Conservation (phyloP, 2,888 invertebrate species). For the Octodonta nipae region DNA sequence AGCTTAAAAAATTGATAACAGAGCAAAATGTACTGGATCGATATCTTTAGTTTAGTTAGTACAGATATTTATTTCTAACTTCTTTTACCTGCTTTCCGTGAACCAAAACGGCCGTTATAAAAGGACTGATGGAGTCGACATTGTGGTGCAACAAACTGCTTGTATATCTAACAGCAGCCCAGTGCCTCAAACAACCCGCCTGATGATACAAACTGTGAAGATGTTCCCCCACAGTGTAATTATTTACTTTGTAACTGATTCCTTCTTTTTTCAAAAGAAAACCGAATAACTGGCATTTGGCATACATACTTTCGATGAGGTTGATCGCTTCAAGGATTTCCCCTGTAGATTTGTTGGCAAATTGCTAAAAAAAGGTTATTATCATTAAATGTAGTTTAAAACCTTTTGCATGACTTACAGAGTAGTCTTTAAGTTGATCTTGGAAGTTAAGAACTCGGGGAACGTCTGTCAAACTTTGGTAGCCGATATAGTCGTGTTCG, state of each 20-base stretch:
- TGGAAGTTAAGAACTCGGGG: slow-evolving; percentile 65
- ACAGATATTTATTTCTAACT: too few species aligned
- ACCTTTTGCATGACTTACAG: slow-evolving; percentile 25
- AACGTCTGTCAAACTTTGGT: slow-evolving; percentile 90
- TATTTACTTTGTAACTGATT: slow-evolving; percentile 55
- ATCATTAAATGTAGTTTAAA: too few species aligned
- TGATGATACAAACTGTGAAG: slow-evolving; percentile 62
- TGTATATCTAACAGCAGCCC: slow-evolving; percentile 90
- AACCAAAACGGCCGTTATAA: slow-evolving; percentile 92
- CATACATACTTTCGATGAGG: slow-evolving; percentile 57
- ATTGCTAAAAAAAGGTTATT: slow-evolving; percentile 39
- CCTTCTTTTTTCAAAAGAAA: slow-evolving; percentile 72
- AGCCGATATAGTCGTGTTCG: slow-evolving; percentile 83
- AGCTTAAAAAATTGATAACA: too few species aligned
- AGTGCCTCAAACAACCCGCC: slow-evolving; percentile 75
- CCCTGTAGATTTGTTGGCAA: slow-evolving; percentile 49
- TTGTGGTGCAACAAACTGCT: slow-evolving; percentile 86
- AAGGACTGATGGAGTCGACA: slow-evolving; percentile 95
- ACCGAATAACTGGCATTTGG: slow-evolving; percentile 72
- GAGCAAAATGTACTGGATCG: too few species aligned
- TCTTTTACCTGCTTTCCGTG: slow-evolving; percentile 93
- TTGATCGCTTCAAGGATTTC: slow-evolving; percentile 64
- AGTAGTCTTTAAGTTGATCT: slow-evolving; percentile 43
- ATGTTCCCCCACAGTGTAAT: slow-evolving; percentile 50
- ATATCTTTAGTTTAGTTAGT: too few species aligned